These are phyloP conservation scores for Pollimyrus isidori DNA, from an alignment of 2,113 vertebrate genomes.

Conservation along the genomic window DNA sequence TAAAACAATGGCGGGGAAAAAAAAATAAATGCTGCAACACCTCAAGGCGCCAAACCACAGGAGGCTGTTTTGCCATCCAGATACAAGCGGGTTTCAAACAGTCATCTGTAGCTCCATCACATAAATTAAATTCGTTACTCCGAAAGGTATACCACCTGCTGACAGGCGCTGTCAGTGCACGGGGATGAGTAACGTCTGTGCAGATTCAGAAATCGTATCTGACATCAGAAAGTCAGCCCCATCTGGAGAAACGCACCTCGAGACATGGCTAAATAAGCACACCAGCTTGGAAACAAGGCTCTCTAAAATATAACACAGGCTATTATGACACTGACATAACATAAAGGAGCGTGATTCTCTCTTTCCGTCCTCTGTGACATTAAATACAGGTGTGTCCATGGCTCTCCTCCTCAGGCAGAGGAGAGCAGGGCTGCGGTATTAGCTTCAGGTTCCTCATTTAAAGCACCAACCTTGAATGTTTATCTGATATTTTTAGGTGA, in stretches of 20 bases:
- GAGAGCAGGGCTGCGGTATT: neutral
- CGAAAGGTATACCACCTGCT: neutral
- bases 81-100: neutral
- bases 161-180: neutral
- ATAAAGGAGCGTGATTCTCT: neutral
- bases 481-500: neutral
- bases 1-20: neutral
- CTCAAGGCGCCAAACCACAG: neutral
- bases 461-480: neutral
- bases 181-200: neutral
- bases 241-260: neutral
- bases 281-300: neutral
- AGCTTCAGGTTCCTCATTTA: neutral
- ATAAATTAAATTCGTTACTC: neutral
- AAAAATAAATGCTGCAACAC: neutral
- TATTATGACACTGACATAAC: neutral
- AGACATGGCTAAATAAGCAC: neutral
- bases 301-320: neutral
- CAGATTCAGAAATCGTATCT: neutral
- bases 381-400: neutral
- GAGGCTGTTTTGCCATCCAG: neutral
- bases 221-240: neutral
- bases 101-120: neutral
- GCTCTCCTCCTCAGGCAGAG: neutral
- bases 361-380: neutral